Base-by-base conservation (phyloP, 2,113 vertebrate species). In the Onychorhynchus coronatus region DNA sequence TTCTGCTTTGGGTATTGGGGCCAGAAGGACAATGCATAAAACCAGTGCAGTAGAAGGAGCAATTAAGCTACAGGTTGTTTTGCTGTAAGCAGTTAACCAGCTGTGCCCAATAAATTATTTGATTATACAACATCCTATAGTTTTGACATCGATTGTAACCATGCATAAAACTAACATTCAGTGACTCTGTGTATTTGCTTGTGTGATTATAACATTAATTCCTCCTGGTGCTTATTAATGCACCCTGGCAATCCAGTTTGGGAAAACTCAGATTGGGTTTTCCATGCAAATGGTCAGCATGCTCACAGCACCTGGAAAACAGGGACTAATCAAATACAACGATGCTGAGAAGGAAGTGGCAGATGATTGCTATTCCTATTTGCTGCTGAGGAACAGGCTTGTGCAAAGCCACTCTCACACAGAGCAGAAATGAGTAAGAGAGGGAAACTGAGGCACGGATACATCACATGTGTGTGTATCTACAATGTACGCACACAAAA, bases 51-150 rank as follows among this genome's bases (percentile, higher is more conserved):
- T 96, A 91, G 52, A 93, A 97, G 96, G 97, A 97, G 91, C 98
- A 98, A 98, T 98, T 98, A 98, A 98, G 97, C 97, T 89, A 98
- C 98, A 98, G 97, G 98, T 98, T 97, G 94, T 93, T 96, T 96
- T 91, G 97, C 97, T 97, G 83, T 93, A 90, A 98, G 97, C 98
- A 96, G 59, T 93, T 97, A 97, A 96, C 92, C 97, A 98, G 92
- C 96, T 97, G 97, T 95, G 96, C 83, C 97, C 97, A 98, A 98
- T 97, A 98, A 98, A 97, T 98, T 97, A 97, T 97, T 98, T 98
- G 93, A 98, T 97, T 97, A 97, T 90, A 93, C 62, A 70, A 78
- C 95, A 85, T 82, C 67, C 72, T 85, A 94, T 73, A 92, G 88
- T 55, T 95, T 96, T 95, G 79, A 94, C 70, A 89, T 76, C 14